A percentile compares a stretch with the other conserved stretches of the same genome.
phyloP scores from a whole-genome alignment of 2,888 invertebrate species.

The Agrochola litura region DNA sequence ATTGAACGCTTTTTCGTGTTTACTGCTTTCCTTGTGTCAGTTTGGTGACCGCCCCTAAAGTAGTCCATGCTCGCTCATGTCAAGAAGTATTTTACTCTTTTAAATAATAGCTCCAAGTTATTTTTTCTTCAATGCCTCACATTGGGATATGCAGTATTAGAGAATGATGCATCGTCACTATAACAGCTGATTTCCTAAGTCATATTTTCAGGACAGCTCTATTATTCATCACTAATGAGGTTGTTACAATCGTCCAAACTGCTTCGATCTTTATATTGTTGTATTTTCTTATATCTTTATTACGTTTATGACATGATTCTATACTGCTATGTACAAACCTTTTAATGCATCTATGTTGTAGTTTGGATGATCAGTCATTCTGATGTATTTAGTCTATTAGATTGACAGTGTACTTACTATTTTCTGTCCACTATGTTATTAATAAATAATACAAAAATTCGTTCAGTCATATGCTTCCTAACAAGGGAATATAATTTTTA shows the following conservation, averaged over 20 bases:
- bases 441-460: constrained; percentile 79
- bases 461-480: constrained; percentile 89
- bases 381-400: constrained; percentile 84
- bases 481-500: constrained; percentile 88
- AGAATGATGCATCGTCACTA: constrained; percentile 90
- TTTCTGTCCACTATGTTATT: constrained; percentile 82
- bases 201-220: constrained; percentile 90
- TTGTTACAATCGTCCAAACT: constrained; percentile 86
- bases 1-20: constrained; percentile 91
- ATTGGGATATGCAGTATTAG: constrained; percentile 90
- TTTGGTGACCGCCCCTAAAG: constrained; percentile 90
- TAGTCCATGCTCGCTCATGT: constrained; percentile 91
- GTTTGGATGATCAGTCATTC: constrained; percentile 87
- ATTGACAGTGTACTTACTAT: constrained; percentile 79
- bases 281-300: constrained; percentile 52
- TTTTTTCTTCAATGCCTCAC: constrained; percentile 89
- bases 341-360: constrained; percentile 75
- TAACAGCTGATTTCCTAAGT: constrained; percentile 90
- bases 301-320: constrained; percentile 59
- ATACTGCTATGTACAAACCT: constrained; percentile 62
- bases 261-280: constrained; percentile 72
- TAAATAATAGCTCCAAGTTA: constrained; percentile 88
- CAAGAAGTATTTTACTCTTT: constrained; percentile 87
- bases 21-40: constrained; percentile 92
- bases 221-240: constrained; percentile 90